A percentile compares a stretch with the other conserved stretches of the same genome.
Evolutionary conservation across 2,797 vertebrate genomes (phyloP).

Genomic region (Megalops cyprinoides): DNA sequence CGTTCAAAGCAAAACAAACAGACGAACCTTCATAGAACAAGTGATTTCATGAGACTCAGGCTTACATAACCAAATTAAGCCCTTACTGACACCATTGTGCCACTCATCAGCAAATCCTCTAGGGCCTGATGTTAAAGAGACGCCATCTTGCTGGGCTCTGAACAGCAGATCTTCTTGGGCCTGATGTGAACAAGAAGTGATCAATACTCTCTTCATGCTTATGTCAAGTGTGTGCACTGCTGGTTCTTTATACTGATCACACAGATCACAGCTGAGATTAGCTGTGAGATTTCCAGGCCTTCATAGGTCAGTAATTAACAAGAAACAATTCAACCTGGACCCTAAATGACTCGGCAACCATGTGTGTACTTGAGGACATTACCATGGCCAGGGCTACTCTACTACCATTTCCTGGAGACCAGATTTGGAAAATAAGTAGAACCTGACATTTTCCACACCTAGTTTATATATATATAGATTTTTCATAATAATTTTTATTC

Average conservation of each 20-base stretch:
- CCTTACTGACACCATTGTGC: background rate
- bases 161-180: background rate
- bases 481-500: too few relatives aligned
- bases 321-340: background rate
- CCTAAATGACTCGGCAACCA: background rate
- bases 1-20: too few relatives aligned
- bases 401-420: too few relatives aligned
- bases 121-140: background rate
- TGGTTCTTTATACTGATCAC: background rate
- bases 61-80: background rate
- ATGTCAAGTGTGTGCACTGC: background rate
- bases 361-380: background rate
- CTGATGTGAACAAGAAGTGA: background rate
- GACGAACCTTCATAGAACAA: too few relatives aligned
- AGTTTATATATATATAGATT: too few relatives aligned
- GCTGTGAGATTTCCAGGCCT: background rate
- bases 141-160: background rate
- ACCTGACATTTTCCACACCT: too few relatives aligned
- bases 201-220: background rate
- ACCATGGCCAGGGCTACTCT: too few relatives aligned
- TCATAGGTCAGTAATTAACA: background rate
- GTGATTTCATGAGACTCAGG: background rate
- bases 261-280: constrained; percentile 18
- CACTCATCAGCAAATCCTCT: background rate
- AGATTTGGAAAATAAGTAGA: too few relatives aligned